phyloP scores from a whole-genome alignment of 2,888 invertebrate genomes.

The Argynnis bischoffii region DNA sequence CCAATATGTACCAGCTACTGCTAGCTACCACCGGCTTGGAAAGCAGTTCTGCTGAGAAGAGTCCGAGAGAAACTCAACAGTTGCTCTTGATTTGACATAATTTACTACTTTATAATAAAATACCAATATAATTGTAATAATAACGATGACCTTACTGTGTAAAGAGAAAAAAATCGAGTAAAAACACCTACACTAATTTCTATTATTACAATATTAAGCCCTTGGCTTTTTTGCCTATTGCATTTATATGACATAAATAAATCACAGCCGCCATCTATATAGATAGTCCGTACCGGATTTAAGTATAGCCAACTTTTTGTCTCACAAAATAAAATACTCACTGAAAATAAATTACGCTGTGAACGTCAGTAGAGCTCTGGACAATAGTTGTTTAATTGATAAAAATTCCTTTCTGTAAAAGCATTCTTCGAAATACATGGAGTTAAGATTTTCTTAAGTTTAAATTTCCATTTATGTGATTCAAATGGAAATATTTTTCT shows the following conservation, averaged over 20 bases:
- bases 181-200: too few relatives aligned
- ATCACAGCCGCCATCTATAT: slow-evolving; percentile 33
- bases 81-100: too few relatives aligned
- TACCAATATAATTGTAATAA: too few relatives aligned
- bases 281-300: slow-evolving; percentile 34
- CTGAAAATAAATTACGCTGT: slow-evolving; percentile 40
- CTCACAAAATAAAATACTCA: slow-evolving; percentile 39
- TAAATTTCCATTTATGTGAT: not conserved
- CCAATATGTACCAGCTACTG: too few relatives aligned
- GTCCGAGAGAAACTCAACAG: too few relatives aligned
- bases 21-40: too few relatives aligned
- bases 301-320: slow-evolving; percentile 38
- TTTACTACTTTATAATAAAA: too few relatives aligned
- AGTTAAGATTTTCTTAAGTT: slow-evolving; percentile 9
- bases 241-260: slow-evolving; percentile 30
- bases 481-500: not conserved
- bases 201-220: not conserved
- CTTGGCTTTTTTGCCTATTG: slow-evolving; percentile 7
- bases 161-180: too few relatives aligned
- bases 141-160: too few relatives aligned
- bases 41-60: too few relatives aligned
- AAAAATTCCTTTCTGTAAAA: slow-evolving; percentile 33
- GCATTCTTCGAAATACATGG: slow-evolving; percentile 28
- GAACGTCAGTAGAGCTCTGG: slow-evolving; percentile 36
- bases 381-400: slow-evolving; percentile 41